phyloP scores from a whole-genome alignment of 2,113 vertebrate species.

The Plecotus auritus region DNA sequence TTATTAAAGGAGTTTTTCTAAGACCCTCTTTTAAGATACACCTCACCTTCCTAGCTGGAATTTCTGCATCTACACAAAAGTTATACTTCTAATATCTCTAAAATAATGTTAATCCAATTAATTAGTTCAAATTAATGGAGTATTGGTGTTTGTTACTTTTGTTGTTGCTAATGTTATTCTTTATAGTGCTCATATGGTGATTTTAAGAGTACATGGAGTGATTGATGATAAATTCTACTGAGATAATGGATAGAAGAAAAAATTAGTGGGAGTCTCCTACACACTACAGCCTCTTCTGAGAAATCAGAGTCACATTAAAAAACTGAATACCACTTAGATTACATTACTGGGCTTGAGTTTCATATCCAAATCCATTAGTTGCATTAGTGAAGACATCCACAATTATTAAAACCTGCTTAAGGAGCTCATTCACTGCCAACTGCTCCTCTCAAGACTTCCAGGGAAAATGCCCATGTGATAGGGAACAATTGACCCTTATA shows the following conservation, averaged over 20 bases:
- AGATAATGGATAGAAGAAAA: background rate
- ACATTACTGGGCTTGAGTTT: conserved; percentile 58
- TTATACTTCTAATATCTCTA: background rate
- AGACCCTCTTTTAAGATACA: background rate
- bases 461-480: background rate
- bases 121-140: background rate
- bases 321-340: conserved; percentile 70
- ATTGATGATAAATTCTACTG: background rate
- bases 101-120: background rate
- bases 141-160: background rate
- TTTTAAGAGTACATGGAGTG: background rate
- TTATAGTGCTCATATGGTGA: background rate
- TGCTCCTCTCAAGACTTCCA: conserved; percentile 49
- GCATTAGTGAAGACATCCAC: conserved; percentile 47
- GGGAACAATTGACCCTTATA: background rate
- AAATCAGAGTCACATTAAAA: conserved; percentile 64
- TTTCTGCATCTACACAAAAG: background rate
- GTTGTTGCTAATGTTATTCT: background rate
- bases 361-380: conserved; percentile 73
- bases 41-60: background rate
- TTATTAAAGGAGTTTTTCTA: background rate
- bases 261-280: conserved; percentile 40
- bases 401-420: conserved; percentile 77
- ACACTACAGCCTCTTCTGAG: conserved; percentile 56
- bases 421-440: conserved; percentile 59